Conservation (phyloP, 53 echinoderm and acorn worm genomes). For the Actinopyga echinites region DNA sequence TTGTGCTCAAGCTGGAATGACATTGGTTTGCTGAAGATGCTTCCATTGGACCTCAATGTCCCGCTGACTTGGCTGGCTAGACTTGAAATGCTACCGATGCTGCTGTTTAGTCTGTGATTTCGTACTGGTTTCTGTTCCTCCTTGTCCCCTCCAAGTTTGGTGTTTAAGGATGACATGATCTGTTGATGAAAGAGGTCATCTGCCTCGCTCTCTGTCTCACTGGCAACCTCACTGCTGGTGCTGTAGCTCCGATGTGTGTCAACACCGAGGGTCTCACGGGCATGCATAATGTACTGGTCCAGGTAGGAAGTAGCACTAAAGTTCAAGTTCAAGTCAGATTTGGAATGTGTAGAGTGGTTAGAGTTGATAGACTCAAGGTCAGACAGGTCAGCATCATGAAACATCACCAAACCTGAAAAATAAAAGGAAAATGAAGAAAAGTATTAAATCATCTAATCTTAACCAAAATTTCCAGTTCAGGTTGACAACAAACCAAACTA, state of each 20-base stretch:
- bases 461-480: too few species aligned
- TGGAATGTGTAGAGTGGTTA: slow-evolving; percentile 59
- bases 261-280: slow-evolving; percentile 92
- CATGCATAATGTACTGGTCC: slow-evolving; percentile 97
- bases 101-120: slow-evolving; percentile 75
- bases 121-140: background rate
- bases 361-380: slow-evolving; percentile 73
- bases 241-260: slow-evolving; percentile 61
- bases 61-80: slow-evolving; percentile 70
- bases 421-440: too few species aligned
- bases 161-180: slow-evolving; percentile 75
- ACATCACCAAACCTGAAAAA: slow-evolving; percentile 89
- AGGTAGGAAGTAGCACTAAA: slow-evolving; percentile 75
- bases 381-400: slow-evolving; percentile 87
- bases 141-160: slow-evolving; percentile 55
- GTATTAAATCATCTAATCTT: too few species aligned
- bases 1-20: slow-evolving; percentile 64
- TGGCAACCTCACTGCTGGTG: slow-evolving; percentile 70
- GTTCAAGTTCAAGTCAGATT: slow-evolving; percentile 61
- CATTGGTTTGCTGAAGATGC: slow-evolving; percentile 45
- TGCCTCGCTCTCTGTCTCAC: slow-evolving; percentile 98
- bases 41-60: slow-evolving; percentile 64
- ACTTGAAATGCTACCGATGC: slow-evolving; percentile 73
- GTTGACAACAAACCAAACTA: too few species aligned
- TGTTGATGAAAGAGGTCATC: slow-evolving; percentile 93